These are phyloP conservation scores for Amphiura filiformis DNA, from an alignment of 35 echinoderm and acorn worm genomes.

Conservation along the genomic window DNA sequence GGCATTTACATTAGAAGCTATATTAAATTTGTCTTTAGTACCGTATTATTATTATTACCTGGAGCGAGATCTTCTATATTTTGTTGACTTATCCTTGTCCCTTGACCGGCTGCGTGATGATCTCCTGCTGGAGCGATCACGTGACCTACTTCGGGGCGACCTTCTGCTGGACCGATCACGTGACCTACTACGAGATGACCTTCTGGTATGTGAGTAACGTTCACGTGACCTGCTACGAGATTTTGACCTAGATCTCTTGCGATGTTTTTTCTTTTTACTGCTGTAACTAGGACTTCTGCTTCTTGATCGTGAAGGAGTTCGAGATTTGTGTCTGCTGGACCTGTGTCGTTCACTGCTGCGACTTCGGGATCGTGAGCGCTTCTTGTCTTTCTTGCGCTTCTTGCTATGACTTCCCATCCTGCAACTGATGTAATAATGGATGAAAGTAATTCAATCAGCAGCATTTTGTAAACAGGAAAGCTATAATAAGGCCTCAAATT, in stretches of 20 bases:
- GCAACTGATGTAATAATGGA: too few species aligned
- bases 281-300: background rate
- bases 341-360: slow-evolving; percentile 12
- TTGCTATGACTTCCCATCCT: slow-evolving; percentile 38
- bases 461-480: too few species aligned
- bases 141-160: background rate
- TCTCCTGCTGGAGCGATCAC: background rate
- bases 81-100: background rate
- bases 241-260: background rate
- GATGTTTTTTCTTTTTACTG: background rate
- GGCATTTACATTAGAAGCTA: background rate
- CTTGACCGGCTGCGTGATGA: slow-evolving; percentile 19
- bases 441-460: too few species aligned
- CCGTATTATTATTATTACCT: background rate
- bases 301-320: background rate
- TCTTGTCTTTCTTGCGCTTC: slow-evolving; percentile 2
- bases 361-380: slow-evolving; percentile 15
- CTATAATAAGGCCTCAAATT: too few species aligned
- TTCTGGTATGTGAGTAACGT: background rate
- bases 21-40: background rate
- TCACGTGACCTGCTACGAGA: background rate
- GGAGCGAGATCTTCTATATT: background rate
- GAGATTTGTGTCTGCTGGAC: background rate
- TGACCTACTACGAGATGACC: background rate
- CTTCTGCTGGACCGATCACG: background rate